These are phyloP conservation scores for Trachemys scripta DNA, from an alignment of 2,113 vertebrate genomes.

Conservation along the genomic window DNA sequence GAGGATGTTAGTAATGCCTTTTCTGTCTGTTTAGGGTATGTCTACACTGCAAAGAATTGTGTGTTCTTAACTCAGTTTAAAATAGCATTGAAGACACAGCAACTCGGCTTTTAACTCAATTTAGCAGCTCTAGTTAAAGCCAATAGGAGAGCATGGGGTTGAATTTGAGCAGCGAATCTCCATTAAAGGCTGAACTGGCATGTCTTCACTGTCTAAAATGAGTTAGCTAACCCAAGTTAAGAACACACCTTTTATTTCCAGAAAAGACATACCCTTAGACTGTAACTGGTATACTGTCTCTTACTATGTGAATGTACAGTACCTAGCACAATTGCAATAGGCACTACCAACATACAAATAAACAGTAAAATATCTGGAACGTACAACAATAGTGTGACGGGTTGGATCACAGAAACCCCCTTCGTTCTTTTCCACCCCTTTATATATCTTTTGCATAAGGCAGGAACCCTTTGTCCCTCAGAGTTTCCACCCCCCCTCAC, in stretches of 20 bases:
- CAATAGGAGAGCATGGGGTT: not conserved
- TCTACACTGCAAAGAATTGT: not conserved
- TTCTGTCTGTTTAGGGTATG: not conserved
- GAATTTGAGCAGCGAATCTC: not conserved
- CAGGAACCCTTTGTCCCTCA: no score
- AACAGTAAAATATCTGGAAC: not conserved
- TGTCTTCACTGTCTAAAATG: not conserved
- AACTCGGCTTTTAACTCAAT: not conserved
- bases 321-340: not conserved
- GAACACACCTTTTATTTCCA: not conserved
- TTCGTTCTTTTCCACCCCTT: no score
- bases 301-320: constrained; percentile 1
- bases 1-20: not conserved
- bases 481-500: no score
- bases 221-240: not conserved
- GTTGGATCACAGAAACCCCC: no score
- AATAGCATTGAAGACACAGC: not conserved
- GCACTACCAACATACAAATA: not conserved
- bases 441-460: no score
- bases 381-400: not conserved
- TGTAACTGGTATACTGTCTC: not conserved
- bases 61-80: not conserved
- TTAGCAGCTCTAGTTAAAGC: not conserved
- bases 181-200: not conserved
- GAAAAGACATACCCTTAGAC: not conserved